Conservation (phyloP, 2,888 invertebrate genomes). For the Caenorhabditis sinica region DNA sequence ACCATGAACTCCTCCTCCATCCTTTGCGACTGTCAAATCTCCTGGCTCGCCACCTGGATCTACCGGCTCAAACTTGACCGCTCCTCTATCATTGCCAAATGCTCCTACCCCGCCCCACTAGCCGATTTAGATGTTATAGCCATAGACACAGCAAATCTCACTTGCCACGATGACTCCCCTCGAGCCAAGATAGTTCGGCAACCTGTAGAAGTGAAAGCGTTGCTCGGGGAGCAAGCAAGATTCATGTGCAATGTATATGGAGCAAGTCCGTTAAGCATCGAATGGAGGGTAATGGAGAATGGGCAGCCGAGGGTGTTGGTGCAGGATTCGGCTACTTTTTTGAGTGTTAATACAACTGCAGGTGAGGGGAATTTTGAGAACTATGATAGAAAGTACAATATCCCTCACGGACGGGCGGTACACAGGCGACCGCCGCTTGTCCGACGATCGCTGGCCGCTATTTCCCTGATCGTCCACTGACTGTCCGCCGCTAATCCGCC, state of each 20-base stretch:
- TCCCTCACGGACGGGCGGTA: no score
- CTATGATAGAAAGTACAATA: no score
- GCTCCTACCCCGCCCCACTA: conserved; percentile 70
- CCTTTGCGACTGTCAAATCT: conserved; percentile 76
- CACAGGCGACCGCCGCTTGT: no score
- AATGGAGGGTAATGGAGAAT: conserved; percentile 74
- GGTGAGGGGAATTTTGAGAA: not conserved
- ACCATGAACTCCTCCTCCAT: conserved; percentile 70
- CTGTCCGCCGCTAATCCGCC: no score
- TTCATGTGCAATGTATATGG: conserved; percentile 73
- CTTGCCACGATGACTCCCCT: conserved; percentile 74
- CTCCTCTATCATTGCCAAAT: conserved; percentile 63
- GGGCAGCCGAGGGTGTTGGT: conserved; percentile 66
- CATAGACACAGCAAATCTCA: conserved; percentile 71
- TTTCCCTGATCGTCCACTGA: no score
- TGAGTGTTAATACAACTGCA: conserved; percentile 66
- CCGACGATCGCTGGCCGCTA: no score
- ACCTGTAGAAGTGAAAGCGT: conserved; percentile 60
- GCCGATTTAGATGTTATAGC: conserved; percentile 65
- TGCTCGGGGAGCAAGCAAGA: conserved; percentile 58
- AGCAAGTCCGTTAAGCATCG: conserved; percentile 65
- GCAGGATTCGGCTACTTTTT: conserved; percentile 61
- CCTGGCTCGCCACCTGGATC: conserved; percentile 75
- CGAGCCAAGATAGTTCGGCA: conserved; percentile 70
- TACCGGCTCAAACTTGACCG: conserved; percentile 59